phyloP scores from a whole-genome alignment of 2,888 invertebrate species.

The Torymus texanus region DNA sequence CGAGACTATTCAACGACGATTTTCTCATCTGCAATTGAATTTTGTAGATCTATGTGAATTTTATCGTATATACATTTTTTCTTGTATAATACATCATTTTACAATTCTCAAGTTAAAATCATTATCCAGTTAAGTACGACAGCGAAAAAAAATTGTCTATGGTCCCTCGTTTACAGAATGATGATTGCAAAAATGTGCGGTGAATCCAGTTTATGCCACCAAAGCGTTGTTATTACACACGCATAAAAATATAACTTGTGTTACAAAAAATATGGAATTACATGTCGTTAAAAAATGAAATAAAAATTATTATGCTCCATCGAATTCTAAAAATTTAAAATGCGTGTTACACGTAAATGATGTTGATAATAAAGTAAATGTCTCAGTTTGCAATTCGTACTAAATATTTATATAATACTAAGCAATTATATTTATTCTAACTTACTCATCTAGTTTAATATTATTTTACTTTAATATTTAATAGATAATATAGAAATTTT shows the following conservation, averaged over 20 bases:
- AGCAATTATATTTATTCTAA: too few species aligned
- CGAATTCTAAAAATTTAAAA: background rate
- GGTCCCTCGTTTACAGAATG: background rate
- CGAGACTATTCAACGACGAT: slow-evolving; percentile 69
- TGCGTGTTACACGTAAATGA: background rate
- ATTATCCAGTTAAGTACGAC: too few species aligned
- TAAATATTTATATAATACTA: too few species aligned
- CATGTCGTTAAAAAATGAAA: background rate
- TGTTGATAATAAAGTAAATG: slow-evolving; percentile 13
- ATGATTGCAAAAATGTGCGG: slow-evolving; percentile 45
- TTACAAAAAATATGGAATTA: slow-evolving; percentile 19
- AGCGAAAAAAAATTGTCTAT: too few species aligned
- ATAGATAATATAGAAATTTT: background rate
- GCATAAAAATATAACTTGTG: slow-evolving; percentile 35
- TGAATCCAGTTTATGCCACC: slow-evolving; percentile 41
- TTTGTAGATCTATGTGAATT: slow-evolving; percentile 1
- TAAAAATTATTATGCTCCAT: background rate
- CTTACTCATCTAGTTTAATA: background rate
- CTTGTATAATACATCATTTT: background rate
- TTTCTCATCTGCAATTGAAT: slow-evolving; percentile 68
- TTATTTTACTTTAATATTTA: background rate
- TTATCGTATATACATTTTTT: background rate
- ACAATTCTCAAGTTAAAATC: background rate
- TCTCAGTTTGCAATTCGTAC: background rate
- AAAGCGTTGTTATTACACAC: slow-evolving; percentile 47